These are phyloP conservation scores for Diabrotica undecimpunctata DNA, from an alignment of 1,140 invertebrate species.

Conservation along the genomic window DNA sequence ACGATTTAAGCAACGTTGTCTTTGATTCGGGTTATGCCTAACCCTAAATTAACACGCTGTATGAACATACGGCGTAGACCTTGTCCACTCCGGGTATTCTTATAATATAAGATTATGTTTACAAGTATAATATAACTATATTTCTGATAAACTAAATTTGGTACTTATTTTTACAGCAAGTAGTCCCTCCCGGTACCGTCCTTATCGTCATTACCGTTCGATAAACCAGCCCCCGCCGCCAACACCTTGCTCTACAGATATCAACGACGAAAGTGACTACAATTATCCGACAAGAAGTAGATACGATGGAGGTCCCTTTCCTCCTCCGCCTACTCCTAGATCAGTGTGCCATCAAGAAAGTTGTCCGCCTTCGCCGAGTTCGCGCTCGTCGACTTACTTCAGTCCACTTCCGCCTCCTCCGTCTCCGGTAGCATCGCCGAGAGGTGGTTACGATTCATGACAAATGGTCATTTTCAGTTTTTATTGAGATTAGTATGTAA, in stretches of 20 bases:
- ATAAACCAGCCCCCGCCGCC: constrained; percentile 86
- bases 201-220: constrained; percentile 72
- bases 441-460: constrained; percentile 43
- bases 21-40: too few relatives aligned
- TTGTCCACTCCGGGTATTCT: too few relatives aligned
- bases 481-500: neutral
- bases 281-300: constrained; percentile 56
- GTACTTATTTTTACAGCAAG: constrained; percentile 30
- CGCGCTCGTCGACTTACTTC: constrained; percentile 70
- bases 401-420: constrained; percentile 69
- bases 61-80: too few relatives aligned
- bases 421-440: constrained; percentile 63
- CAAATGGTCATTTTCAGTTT: neutral
- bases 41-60: too few relatives aligned
- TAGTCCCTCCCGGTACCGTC: constrained; percentile 54
- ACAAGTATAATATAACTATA: too few relatives aligned
- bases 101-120: too few relatives aligned
- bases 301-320: constrained; percentile 67
- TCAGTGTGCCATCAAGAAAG: constrained; percentile 71
- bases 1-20: too few relatives aligned
- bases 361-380: constrained; percentile 76
- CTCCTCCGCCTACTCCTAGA: constrained; percentile 80
- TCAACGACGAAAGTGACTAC: constrained; percentile 83
- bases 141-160: neutral
- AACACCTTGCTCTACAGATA: constrained; percentile 90